These are phyloP conservation scores for Xanthostigma xanthostigma DNA, from an alignment of 2,888 invertebrate species.

Conservation along the genomic window DNA sequence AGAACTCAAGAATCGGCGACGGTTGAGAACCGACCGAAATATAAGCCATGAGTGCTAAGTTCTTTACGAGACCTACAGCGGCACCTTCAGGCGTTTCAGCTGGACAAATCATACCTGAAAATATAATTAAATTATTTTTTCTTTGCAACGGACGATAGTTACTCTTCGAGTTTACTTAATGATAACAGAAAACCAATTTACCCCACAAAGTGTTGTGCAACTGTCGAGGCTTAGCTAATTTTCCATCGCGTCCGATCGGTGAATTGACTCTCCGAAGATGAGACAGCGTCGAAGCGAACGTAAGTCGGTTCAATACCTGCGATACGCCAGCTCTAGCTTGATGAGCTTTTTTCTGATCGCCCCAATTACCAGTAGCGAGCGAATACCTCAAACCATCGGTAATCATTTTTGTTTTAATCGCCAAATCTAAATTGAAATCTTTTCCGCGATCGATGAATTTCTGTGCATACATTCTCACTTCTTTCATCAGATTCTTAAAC, in stretches of 20 bases:
- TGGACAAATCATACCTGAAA: constrained; percentile 78
- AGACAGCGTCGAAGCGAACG: constrained; percentile 96
- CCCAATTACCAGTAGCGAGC: constrained; percentile 99
- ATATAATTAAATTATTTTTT: not conserved
- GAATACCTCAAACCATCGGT: constrained; percentile 97
- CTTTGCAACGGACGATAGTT: no score
- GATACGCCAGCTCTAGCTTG: constrained; percentile 94
- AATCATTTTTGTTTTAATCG: constrained; percentile 94
- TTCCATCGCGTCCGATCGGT: constrained; percentile 97
- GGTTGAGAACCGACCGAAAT: constrained; percentile 99
- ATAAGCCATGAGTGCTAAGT: constrained; percentile 98
- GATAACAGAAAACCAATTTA: constrained; percentile 2
- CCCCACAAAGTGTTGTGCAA: constrained; percentile 99
- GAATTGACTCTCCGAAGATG: constrained; percentile 97
- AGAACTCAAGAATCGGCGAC: constrained; percentile 97
- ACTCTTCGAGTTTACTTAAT: not conserved
- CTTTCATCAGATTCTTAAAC: constrained; percentile 91
- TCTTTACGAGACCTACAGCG: constrained; percentile 94
- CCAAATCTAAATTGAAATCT: constrained; percentile 93
- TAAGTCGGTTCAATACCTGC: constrained; percentile 94
- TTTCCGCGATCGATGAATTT: constrained; percentile 98
- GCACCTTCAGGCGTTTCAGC: constrained; percentile 99
- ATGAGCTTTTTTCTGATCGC: constrained; percentile 99
- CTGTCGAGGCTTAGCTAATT: constrained; percentile 96
- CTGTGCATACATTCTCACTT: constrained; percentile 96